These are phyloP conservation scores for Podargus strigoides DNA, from an alignment of 2,797 vertebrate species.

Conservation along the genomic window DNA sequence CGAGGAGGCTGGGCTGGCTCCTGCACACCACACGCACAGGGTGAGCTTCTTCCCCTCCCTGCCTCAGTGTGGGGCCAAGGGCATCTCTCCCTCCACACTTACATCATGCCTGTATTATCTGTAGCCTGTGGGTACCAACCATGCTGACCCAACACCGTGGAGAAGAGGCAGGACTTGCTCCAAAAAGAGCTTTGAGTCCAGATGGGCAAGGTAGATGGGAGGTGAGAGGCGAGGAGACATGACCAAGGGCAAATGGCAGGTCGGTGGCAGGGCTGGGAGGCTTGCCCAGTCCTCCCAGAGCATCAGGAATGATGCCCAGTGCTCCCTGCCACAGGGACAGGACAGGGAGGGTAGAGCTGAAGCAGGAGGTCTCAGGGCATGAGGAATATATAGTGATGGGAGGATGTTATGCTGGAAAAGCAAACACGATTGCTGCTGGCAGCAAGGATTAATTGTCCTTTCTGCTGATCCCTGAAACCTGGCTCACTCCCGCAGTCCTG, in stretches of 20 bases:
- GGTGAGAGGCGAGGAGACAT: neutral
- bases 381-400: rapidly evolving
- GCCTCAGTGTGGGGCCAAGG: neutral
- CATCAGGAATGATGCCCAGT: neutral
- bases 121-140: rapidly evolving
- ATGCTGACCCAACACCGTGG: rapidly evolving
- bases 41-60: no score
- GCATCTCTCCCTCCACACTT: rapidly evolving
- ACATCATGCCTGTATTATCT: rapidly evolving
- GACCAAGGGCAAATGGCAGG: neutral
- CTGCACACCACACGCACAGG: rapidly evolving
- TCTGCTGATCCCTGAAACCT: neutral
- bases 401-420: neutral
- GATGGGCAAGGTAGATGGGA: rapidly evolving
- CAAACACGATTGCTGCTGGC: neutral
- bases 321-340: no score
- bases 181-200: neutral
- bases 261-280: neutral
- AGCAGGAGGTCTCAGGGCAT: neutral
- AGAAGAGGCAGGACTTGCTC: neutral
- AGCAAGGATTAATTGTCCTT: neutral
- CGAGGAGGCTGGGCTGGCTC: neutral
- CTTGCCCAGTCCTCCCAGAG: neutral
- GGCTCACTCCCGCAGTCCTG: neutral
- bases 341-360: neutral